Evolutionary conservation across 2,113 vertebrate genomes (phyloP), one percentile per base, ranked within the genome.

Genomic region (Spea bombifrons): DNA sequence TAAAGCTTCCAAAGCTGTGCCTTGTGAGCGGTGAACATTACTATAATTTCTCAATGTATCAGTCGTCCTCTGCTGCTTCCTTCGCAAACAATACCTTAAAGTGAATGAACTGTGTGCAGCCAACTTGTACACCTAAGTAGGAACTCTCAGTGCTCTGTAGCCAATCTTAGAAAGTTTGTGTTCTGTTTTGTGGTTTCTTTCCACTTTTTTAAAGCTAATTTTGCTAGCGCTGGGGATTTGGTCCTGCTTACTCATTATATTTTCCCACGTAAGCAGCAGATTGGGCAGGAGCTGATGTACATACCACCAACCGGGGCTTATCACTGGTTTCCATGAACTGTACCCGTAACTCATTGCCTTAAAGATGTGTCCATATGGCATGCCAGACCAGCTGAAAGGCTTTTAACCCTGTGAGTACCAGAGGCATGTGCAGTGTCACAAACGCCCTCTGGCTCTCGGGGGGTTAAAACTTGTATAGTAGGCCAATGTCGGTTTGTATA

Each of bases 401-500:
- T 93, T 95, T 96, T 94, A 90, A 59, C 15, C 55, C 4, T 13
- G 10, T 59, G 10, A 59, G 55, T 12, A 5, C 55, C 4, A 4
- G 55, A 13, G 50, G 55, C 10, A 59, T 12, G 55, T 59, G 55
- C 15, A 9, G 4, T 59, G 55, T 30, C 55, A 59, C 55, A 59
- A 59, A 53, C 50, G 7, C 55, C 55, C 55, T 13, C 55, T 13
- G 55, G 10, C 8, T 13, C 55, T 59, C 15, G 15, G 55, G 15
- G 4, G 55, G 55, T 59, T 59, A 59, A 59, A 92, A 90, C 69
- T 89, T 96, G 95, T 97, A 94, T 93, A 95, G 93, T 95, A 93
- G 92, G 95, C 93, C 90, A 89, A 89, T 94, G 93, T 96, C 93
- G 91, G 92, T 96, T 98, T 98, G 96, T 97, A 97, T 93, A 93